A percentile compares a stretch with the other conserved stretches of the same genome.
Evolutionary conservation across 2,888 invertebrate species (phyloP).

Genomic region (Ophioninae sp.): DNA sequence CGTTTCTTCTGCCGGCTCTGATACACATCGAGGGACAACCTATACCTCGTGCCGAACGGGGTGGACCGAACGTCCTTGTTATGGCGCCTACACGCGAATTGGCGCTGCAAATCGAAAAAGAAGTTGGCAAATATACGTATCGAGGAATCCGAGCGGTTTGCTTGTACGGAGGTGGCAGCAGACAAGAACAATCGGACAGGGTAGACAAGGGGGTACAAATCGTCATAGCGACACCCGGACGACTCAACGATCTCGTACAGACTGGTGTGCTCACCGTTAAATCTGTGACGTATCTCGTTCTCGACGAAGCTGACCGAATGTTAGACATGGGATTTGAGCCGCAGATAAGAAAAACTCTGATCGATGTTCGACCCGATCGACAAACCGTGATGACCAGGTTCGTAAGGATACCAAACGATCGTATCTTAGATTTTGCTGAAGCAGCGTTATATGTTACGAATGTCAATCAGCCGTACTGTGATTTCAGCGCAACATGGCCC

Average conservation of each 20-base stretch:
- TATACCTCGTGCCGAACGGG: slow-evolving; percentile 86
- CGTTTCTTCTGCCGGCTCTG: slow-evolving; percentile 95
- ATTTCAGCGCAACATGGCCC: slow-evolving; percentile 94
- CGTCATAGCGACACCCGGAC: slow-evolving; percentile 96
- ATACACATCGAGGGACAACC: slow-evolving; percentile 95
- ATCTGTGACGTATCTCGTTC: slow-evolving; percentile 92
- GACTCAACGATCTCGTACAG: slow-evolving; percentile 93
- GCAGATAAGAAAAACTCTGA: slow-evolving; percentile 91
- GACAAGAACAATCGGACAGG: slow-evolving; percentile 89
- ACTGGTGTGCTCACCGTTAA: slow-evolving; percentile 86
- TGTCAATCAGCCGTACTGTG: neutral
- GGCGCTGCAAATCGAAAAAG: slow-evolving; percentile 95
- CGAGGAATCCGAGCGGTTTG: slow-evolving; percentile 94
- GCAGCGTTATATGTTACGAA: too few relatives aligned
- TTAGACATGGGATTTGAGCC: slow-evolving; percentile 94
- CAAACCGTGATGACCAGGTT: slow-evolving; percentile 98
- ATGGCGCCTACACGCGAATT: slow-evolving; percentile 96
- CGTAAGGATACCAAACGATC: slow-evolving; percentile 6
- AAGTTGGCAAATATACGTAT: slow-evolving; percentile 94
- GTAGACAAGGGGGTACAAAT: slow-evolving; percentile 94
- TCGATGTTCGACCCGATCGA: slow-evolving; percentile 92
- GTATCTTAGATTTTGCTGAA: too few relatives aligned
- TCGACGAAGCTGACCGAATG: slow-evolving; percentile 97
- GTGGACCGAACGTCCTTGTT: slow-evolving; percentile 93
- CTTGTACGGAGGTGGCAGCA: slow-evolving; percentile 94